Conservation (phyloP, 1,140 invertebrate species). For the Ladona fulva region DNA sequence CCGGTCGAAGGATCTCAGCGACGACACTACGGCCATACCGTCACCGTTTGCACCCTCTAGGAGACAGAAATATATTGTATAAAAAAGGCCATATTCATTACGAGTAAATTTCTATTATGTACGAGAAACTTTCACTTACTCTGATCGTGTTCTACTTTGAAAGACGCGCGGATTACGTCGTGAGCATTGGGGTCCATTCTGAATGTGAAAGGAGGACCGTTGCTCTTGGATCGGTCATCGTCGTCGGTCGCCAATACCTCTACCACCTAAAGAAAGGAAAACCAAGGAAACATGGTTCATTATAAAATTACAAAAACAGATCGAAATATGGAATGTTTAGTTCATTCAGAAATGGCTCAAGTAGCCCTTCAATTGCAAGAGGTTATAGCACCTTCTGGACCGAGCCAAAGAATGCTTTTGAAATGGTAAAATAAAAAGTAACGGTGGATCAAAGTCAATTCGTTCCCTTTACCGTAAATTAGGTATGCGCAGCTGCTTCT, state of each 20-base stretch:
- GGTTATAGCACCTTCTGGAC: too few relatives aligned
- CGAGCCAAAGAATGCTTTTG: too few relatives aligned
- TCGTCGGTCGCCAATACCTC: conserved; percentile 92
- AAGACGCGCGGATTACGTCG: conserved; percentile 82
- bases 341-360: too few relatives aligned
- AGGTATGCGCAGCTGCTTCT: too few relatives aligned
- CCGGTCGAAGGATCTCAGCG: conserved; percentile 82
- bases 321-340: too few relatives aligned
- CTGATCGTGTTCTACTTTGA: conserved; percentile 90
- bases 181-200: conserved; percentile 84
- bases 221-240: conserved; percentile 86
- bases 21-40: conserved; percentile 89
- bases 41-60: conserved; percentile 88
- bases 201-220: conserved; percentile 91
- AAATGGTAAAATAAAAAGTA: too few relatives aligned
- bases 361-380: too few relatives aligned
- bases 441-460: too few relatives aligned
- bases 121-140: conserved; percentile 61
- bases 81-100: conserved; percentile 17
- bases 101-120: neutral
- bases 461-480: too few relatives aligned
- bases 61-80: conserved; percentile 20
- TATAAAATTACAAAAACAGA: too few relatives aligned
- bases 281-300: neutral
- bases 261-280: conserved; percentile 42